These are phyloP conservation scores for Plecturocebus donacophilus DNA, from an alignment of 2,113 vertebrate species.

Conservation along the genomic window DNA sequence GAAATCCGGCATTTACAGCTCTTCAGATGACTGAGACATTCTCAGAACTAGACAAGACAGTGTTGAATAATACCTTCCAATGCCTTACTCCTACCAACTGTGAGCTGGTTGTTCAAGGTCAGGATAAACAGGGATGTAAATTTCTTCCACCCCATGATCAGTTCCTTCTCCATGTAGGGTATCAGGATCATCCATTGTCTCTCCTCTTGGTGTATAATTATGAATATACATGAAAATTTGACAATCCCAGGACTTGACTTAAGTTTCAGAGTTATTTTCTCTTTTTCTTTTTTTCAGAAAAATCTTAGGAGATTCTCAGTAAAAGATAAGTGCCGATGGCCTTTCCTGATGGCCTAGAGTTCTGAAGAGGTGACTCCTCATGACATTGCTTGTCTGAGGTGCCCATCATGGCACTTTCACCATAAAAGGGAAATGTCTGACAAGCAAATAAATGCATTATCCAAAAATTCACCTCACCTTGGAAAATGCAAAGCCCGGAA, in stretches of 20 bases:
- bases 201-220: not conserved
- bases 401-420: not conserved
- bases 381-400: not conserved
- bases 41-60: not conserved
- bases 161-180: not conserved
- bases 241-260: not conserved
- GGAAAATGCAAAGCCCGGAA: not conserved
- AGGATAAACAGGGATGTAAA: not conserved
- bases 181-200: not conserved
- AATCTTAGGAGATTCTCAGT: not conserved
- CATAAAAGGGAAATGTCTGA: not conserved
- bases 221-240: not conserved
- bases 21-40: not conserved
- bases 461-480: slow-evolving; percentile 1
- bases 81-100: not conserved
- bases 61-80: not conserved
- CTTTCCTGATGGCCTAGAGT: not conserved
- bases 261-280: not conserved
- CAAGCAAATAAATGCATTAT: not conserved
- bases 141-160: not conserved
- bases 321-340: not conserved
- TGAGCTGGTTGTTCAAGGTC: not conserved
- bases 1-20: not conserved
- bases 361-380: not conserved
- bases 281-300: not conserved